A percentile compares a stretch with the other conserved stretches of the same genome.
Evolutionary conservation across 2,797 vertebrate species (phyloP).

Genomic region (Pangasius larnaudii): DNA sequence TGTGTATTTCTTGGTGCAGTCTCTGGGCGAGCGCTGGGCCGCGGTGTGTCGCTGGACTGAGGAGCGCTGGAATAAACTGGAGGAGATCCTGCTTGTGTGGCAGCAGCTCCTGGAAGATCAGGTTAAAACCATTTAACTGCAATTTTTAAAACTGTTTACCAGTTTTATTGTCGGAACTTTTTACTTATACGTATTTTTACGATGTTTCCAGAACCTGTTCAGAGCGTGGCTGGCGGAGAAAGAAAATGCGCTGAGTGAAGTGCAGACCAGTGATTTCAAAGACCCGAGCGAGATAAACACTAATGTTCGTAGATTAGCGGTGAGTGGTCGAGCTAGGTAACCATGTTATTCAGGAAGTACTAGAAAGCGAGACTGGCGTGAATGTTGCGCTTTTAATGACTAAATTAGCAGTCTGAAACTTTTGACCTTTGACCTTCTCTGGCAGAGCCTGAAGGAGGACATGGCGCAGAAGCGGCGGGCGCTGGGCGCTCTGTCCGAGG

Average conservation of each 20-base stretch:
- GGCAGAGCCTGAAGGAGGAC: slow-evolving; percentile 87
- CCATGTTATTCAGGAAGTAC: neutral
- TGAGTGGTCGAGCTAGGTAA: slow-evolving; percentile 69
- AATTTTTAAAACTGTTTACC: neutral
- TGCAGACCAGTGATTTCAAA: slow-evolving; percentile 89
- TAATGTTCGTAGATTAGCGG: slow-evolving; percentile 89
- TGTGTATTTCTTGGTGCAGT: slow-evolving; percentile 68
- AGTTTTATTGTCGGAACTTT: neutral
- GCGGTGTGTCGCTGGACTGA: slow-evolving; percentile 98
- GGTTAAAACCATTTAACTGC: slow-evolving; percentile 68
- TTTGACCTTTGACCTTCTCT: neutral
- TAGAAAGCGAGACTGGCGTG: neutral
- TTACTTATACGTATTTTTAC: neutral
- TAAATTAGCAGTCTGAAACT: no score
- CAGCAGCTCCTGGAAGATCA: slow-evolving; percentile 92
- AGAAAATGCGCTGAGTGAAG: slow-evolving; percentile 86
- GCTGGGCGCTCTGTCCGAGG: slow-evolving; percentile 87
- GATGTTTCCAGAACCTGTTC: slow-evolving; percentile 79
- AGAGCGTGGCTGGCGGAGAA: slow-evolving; percentile 89
- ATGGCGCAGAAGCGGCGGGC: slow-evolving; percentile 91
- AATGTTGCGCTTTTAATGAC: neutral
- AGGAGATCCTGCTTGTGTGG: slow-evolving; percentile 88
- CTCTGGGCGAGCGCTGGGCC: slow-evolving; percentile 94
- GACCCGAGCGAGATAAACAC: slow-evolving; percentile 87
- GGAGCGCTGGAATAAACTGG: slow-evolving; percentile 87